A percentile compares a stretch with the other conserved stretches of the same genome.
Evolutionary conservation across 1,140 invertebrate genomes (phyloP).

Genomic region (Papilio polytes): DNA sequence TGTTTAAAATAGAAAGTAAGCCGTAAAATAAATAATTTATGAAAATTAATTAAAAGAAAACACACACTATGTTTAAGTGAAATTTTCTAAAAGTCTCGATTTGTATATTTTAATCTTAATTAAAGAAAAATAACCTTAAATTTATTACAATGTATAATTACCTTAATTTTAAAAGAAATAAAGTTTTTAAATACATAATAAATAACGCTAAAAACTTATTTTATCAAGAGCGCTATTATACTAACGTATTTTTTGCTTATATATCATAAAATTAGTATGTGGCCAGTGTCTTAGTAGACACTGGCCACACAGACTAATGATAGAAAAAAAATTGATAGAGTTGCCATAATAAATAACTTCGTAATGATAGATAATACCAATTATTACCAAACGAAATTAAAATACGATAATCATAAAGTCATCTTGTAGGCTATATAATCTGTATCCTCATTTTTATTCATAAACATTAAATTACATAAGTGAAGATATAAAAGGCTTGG

Average conservation of each 20-base stretch:
- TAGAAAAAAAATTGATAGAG: background rate
- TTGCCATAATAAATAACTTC: background rate
- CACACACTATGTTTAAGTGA: background rate
- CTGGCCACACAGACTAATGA: too few relatives aligned
- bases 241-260: too few relatives aligned
- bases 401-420: background rate
- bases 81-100: background rate
- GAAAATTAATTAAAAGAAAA: background rate
- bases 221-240: too few relatives aligned
- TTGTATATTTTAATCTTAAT: background rate
- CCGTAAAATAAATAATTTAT: conserved; percentile 1
- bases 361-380: background rate
- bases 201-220: too few relatives aligned
- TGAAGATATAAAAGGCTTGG: background rate
- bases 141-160: too few relatives aligned
- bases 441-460: background rate
- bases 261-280: too few relatives aligned
- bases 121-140: background rate
- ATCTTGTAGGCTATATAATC: background rate
- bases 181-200: too few relatives aligned
- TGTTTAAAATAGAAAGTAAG: conserved; percentile 9
- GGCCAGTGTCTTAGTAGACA: too few relatives aligned
- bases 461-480: background rate
- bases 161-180: too few relatives aligned
- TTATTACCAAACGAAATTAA: background rate